These are phyloP conservation scores for Beris morrisii DNA, from an alignment of 2,888 invertebrate species.

Conservation along the genomic window DNA sequence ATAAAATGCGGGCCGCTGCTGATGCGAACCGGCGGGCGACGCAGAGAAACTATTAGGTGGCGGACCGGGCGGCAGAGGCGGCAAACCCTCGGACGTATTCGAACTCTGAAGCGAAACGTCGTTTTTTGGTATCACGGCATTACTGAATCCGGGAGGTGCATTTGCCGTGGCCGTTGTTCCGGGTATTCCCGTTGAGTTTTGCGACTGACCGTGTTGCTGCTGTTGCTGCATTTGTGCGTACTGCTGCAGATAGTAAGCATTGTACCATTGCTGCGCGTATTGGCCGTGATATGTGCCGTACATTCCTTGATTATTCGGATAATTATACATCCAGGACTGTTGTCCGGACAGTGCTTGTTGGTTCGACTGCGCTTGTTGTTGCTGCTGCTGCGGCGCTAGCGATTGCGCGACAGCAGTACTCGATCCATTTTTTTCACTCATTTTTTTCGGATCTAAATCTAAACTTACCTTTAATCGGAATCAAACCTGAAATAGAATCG, in stretches of 20 bases:
- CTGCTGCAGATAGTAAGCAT: constrained; percentile 41
- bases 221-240: constrained; percentile 43
- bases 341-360: constrained; percentile 18
- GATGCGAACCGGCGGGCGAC: constrained; percentile 43
- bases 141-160: constrained; percentile 59
- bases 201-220: constrained; percentile 45
- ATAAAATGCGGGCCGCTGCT: constrained; percentile 51
- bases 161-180: constrained; percentile 51
- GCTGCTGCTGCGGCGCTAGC: constrained; percentile 14
- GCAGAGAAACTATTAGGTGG: constrained; percentile 51
- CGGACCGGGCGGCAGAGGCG: constrained; percentile 64
- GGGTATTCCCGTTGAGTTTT: constrained; percentile 45
- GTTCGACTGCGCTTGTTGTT: constrained; percentile 18
- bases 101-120: constrained; percentile 31
- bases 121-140: constrained; percentile 48
- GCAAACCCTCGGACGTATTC: constrained; percentile 45
- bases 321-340: constrained; percentile 37
- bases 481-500: constrained; percentile 1
- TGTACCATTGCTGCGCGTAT: constrained; percentile 39
- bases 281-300: constrained; percentile 37
- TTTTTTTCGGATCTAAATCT: constrained; percentile 24
- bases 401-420: constrained; percentile 35
- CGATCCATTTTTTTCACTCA: constrained; percentile 39
- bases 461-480: constrained; percentile 33
- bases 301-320: constrained; percentile 22